Percentiles rank a stretch among this genome's conserved stretches.
Evolutionary conservation across 1,140 invertebrate species (phyloP).

Genomic region (Phymastichus coffea): DNA sequence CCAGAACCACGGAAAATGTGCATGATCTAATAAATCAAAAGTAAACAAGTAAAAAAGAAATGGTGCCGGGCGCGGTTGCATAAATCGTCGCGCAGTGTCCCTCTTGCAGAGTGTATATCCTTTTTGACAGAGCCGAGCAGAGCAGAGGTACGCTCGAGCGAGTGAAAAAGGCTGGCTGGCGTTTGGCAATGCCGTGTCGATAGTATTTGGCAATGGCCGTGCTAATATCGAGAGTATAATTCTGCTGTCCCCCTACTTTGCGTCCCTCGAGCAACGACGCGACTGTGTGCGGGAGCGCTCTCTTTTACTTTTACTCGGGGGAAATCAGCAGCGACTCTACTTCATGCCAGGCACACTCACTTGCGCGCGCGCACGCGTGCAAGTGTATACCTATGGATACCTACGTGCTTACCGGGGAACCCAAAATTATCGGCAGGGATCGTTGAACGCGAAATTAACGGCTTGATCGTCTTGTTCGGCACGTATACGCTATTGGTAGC

Average conservation of each 20-base stretch:
- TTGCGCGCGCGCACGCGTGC: no score
- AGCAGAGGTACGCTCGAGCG: not conserved
- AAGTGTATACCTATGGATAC: no score
- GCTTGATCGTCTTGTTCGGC: conserved; percentile 1
- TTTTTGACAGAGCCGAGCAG: not conserved
- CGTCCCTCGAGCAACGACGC: no score
- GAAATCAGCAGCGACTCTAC: conserved; percentile 8
- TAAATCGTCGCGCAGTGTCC: not conserved
- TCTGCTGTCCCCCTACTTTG: not conserved
- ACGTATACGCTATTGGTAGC: no score
- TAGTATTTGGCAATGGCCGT: conserved; percentile 49
- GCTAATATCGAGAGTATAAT: conserved; percentile 27
- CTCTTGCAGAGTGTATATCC: not conserved
- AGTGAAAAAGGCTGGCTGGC: conserved; percentile 6
- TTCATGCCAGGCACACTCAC: no score
- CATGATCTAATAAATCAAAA: no score
- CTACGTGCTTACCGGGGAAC: conserved; percentile 10
- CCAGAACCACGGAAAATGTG: no score
- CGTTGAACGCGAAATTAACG: conserved; percentile 21
- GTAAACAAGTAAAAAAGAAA: not conserved
- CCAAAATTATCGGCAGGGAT: conserved; percentile 14
- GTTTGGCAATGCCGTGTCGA: conserved; percentile 35
- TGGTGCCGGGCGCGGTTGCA: not conserved
- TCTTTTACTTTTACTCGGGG: conserved; percentile 24
- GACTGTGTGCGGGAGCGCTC: not conserved